A percentile compares a stretch with the other conserved stretches of the same genome.
These are phyloP conservation scores for Podotricha telesiphe DNA, from an alignment of 2,888 invertebrate genomes.

Conservation along the genomic window DNA sequence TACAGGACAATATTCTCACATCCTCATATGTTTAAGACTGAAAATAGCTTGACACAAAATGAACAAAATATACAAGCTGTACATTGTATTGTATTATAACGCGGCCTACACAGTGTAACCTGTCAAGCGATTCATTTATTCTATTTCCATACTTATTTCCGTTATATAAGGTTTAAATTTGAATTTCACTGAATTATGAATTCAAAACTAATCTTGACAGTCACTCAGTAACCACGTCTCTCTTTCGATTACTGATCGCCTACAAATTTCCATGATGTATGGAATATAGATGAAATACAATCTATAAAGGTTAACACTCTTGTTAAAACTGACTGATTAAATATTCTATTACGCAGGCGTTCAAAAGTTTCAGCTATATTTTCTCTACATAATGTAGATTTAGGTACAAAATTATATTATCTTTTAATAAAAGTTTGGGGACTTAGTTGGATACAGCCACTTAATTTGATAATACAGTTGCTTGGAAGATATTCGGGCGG, in stretches of 20 bases:
- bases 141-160: conserved; percentile 15
- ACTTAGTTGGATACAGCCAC: too few relatives aligned
- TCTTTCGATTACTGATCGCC: conserved; percentile 35
- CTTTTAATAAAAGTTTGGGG: too few relatives aligned
- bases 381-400: background rate
- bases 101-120: conserved; percentile 30
- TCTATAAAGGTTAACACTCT: conserved; percentile 1
- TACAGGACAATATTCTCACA: conserved; percentile 8
- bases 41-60: conserved; percentile 13
- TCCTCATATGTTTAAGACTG: background rate
- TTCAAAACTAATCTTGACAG: conserved; percentile 44
- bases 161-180: conserved; percentile 17
- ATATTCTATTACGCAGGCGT: too few relatives aligned
- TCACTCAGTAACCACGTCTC: conserved; percentile 41
- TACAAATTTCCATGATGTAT: conserved; percentile 20
- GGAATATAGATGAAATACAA: background rate
- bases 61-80: background rate
- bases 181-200: conserved; percentile 25
- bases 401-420: too few relatives aligned
- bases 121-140: conserved; percentile 19
- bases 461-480: too few relatives aligned
- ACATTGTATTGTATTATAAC: conserved; percentile 3
- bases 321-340: too few relatives aligned
- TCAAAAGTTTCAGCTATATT: too few relatives aligned
- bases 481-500: too few relatives aligned